A percentile compares a stretch with the other conserved stretches of the same genome.
phyloP scores from a whole-genome alignment of 2,888 invertebrate species.

The Oscheius sp. region DNA sequence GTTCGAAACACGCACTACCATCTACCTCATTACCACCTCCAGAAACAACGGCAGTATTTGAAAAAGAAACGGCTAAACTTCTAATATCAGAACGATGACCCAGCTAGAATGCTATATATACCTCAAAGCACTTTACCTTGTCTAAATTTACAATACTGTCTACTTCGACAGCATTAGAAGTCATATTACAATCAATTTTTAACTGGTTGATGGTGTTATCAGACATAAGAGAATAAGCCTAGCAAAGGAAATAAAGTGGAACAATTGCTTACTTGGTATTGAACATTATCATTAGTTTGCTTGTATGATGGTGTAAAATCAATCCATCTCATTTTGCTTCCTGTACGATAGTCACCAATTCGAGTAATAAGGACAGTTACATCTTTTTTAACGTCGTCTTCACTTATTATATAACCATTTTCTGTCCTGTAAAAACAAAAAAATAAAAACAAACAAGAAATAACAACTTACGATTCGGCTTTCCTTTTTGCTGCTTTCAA shows the following conservation, averaged over 20 bases:
- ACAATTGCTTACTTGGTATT: constrained; percentile 36
- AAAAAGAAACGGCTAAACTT: constrained; percentile 87
- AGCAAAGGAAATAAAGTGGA: constrained; percentile 1
- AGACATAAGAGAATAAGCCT: constrained; percentile 45
- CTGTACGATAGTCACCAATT: constrained; percentile 75
- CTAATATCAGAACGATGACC: constrained; percentile 91
- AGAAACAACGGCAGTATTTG: constrained; percentile 77
- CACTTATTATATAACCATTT: background rate
- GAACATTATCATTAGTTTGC: constrained; percentile 30
- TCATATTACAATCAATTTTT: constrained; percentile 46
- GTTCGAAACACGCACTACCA: too few species aligned
- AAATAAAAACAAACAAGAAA: too few species aligned
- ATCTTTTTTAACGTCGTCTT: constrained; percentile 51
- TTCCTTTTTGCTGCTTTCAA: constrained; percentile 72
- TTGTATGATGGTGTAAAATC: constrained; percentile 49
- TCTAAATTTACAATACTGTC: constrained; percentile 47
- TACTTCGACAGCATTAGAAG: constrained; percentile 38
- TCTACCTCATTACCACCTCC: constrained; percentile 70
- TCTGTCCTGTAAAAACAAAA: constrained; percentile 7
- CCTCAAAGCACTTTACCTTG: constrained; percentile 38
- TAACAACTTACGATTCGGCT: constrained; percentile 31
- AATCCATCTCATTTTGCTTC: constrained; percentile 65
- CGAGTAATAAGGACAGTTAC: constrained; percentile 63
- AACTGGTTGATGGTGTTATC: constrained; percentile 61
- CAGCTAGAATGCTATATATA: constrained; percentile 66